Base-by-base conservation (phyloP, 2,797 vertebrate species). In the Gallinago nigripennis region DNA sequence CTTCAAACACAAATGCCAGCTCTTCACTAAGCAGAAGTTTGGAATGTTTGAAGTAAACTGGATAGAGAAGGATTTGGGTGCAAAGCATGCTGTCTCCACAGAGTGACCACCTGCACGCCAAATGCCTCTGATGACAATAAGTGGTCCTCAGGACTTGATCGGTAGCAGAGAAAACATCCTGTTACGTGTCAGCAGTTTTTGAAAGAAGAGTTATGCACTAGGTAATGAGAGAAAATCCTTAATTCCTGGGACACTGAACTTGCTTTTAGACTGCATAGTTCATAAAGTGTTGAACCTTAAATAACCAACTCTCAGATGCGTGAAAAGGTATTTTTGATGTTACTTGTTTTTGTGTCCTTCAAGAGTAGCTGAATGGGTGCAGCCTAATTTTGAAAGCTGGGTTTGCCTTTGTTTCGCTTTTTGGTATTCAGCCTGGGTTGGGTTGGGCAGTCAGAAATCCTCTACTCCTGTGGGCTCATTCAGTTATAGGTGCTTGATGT, bases 271-370 rank as follows among this genome's bases (percentile, higher is more conserved):
- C 28, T 27, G 16, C 1, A 0, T 8, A 11, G 45, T 9, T 48
- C 39, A 11, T 46, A 6, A 30, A 28, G 16, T 9, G 41, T 15
- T 31, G 50, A 39, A 51, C 53, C 56, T 66, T 20, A 41, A 43
- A 15, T 14, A 37, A 43, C 33, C 6, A 20, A 8, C 16, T 2
- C 16, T 18, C 0, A 1, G 21, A 12, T 19, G 27, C 0, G 0
- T 30, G 28, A 5, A 50, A 35, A 50, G 53, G 8, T 9, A 6
- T 19, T 63, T 70, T 24, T n/a, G n/a, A 12, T 51, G 57, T 25
- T 19, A 2, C 31, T 45, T 66, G 9, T 2, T 33, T 30, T 24
- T 33, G 0, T 12, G 43, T 82, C 56, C 16, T 31, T 58, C 20
- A 15, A 24, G 63, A 45, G 8, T 0, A 28, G n/a, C 28, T 16